These are phyloP conservation scores for Zele albiditarsus DNA, from an alignment of 2,888 invertebrate genomes.

Conservation along the genomic window DNA sequence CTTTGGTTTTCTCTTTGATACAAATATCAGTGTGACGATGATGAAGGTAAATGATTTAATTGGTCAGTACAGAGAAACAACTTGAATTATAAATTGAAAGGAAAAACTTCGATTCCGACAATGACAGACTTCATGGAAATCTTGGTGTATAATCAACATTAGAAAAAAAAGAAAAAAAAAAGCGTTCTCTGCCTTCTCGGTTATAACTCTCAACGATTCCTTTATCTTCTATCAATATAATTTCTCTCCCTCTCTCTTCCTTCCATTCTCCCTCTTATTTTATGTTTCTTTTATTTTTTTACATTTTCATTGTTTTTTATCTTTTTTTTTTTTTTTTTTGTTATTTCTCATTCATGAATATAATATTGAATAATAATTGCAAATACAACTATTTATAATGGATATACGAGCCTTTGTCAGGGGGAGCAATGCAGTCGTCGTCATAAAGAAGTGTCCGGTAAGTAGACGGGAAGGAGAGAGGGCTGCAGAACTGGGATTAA, in stretches of 20 bases:
- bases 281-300: not conserved
- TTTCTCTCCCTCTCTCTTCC: not conserved
- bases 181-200: too few relatives aligned
- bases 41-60: too few relatives aligned
- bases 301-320: slow-evolving; percentile 8
- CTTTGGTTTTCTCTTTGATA: too few relatives aligned
- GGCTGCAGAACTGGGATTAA: not conserved
- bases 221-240: not conserved
- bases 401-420: slow-evolving; percentile 68
- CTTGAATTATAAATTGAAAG: not conserved
- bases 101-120: not conserved
- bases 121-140: not conserved
- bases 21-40: too few relatives aligned
- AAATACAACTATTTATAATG: slow-evolving; percentile 66
- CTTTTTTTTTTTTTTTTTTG: slow-evolving; percentile 41
- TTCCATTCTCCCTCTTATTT: not conserved
- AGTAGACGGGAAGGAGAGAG: not conserved
- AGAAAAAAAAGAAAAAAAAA: not conserved
- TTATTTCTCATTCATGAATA: slow-evolving; percentile 59
- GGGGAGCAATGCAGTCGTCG: slow-evolving; percentile 65
- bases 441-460: slow-evolving; percentile 57
- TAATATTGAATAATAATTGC: slow-evolving; percentile 65
- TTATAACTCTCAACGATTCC: not conserved
- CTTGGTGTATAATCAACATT: too few relatives aligned
- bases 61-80: too few relatives aligned